Percentiles rank a stretch among this genome's conserved stretches.
Evolutionary conservation across 2,888 invertebrate species (phyloP).

Genomic region (Spicauda simplicius): DNA sequence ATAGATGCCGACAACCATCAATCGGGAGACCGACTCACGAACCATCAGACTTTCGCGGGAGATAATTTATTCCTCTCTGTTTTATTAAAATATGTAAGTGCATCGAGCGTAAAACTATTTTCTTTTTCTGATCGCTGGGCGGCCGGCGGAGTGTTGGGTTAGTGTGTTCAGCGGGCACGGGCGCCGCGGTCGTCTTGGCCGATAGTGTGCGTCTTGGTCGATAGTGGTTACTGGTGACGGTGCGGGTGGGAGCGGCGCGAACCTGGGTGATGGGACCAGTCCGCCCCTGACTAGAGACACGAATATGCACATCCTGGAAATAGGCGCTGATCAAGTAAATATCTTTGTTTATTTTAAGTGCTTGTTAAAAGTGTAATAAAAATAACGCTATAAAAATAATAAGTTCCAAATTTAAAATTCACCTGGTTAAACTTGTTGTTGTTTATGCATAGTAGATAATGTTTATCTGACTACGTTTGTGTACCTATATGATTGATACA

Average conservation of each 20-base stretch:
- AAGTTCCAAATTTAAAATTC: background rate
- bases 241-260: slow-evolving; percentile 42
- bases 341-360: slow-evolving; percentile 30
- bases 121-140: slow-evolving; percentile 71
- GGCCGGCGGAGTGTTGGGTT: slow-evolving; percentile 51
- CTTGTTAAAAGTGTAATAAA: background rate
- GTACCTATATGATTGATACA: too few species aligned
- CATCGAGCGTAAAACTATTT: slow-evolving; percentile 82
- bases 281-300: slow-evolving; percentile 53
- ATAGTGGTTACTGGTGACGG: slow-evolving; percentile 42
- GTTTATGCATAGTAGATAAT: background rate
- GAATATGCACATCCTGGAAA: slow-evolving; percentile 81
- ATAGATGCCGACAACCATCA: slow-evolving; percentile 56
- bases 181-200: slow-evolving; percentile 62
- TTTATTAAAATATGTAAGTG: slow-evolving; percentile 79
- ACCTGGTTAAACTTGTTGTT: background rate
- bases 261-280: slow-evolving; percentile 60
- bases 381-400: too few species aligned
- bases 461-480: too few species aligned
- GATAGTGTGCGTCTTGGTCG: slow-evolving; percentile 40
- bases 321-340: slow-evolving; percentile 81
- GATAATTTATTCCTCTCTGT: slow-evolving; percentile 74
- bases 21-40: slow-evolving; percentile 61
- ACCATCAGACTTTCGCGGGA: slow-evolving; percentile 76
- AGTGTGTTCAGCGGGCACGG: slow-evolving; percentile 69